Percentiles rank a stretch among this genome's conserved stretches.
Conservation (phyloP, 1,140 invertebrate genomes). For the Drosophila serrata region DNA sequence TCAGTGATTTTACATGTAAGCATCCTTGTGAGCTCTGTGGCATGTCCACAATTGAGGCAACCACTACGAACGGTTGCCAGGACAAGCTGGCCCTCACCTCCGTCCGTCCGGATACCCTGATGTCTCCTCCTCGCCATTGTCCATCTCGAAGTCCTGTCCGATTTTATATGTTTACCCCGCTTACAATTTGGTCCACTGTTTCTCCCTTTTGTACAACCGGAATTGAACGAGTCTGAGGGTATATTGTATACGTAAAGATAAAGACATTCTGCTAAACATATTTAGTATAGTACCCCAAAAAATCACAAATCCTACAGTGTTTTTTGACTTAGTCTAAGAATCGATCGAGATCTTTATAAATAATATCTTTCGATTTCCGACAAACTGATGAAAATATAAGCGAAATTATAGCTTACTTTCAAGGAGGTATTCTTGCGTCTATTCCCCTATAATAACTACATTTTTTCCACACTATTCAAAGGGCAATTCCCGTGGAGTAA, state of each 20-base stretch:
- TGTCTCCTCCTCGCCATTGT: constrained; percentile 12
- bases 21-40: constrained; percentile 79
- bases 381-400: background rate
- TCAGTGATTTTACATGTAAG: constrained; percentile 82
- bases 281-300: too few species aligned
- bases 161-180: constrained; percentile 63
- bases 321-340: background rate
- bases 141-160: constrained; percentile 54
- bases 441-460: background rate
- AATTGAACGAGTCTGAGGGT: background rate
- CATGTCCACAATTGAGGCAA: constrained; percentile 80
- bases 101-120: background rate
- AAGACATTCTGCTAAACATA: background rate
- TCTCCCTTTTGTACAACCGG: constrained; percentile 4
- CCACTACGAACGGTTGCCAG: constrained; percentile 42
- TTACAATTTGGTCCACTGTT: constrained; percentile 28
- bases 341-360: background rate
- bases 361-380: background rate
- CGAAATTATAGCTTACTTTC: too few species aligned
- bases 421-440: constrained; percentile 5
- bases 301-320: background rate
- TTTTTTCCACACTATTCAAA: constrained; percentile 22
- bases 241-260: constrained; percentile 1
- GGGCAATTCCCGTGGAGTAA: constrained; percentile 68
- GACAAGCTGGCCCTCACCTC: constrained; percentile 26